Conservation (phyloP, 2,888 invertebrate genomes). For the Escarpia spicata region DNA sequence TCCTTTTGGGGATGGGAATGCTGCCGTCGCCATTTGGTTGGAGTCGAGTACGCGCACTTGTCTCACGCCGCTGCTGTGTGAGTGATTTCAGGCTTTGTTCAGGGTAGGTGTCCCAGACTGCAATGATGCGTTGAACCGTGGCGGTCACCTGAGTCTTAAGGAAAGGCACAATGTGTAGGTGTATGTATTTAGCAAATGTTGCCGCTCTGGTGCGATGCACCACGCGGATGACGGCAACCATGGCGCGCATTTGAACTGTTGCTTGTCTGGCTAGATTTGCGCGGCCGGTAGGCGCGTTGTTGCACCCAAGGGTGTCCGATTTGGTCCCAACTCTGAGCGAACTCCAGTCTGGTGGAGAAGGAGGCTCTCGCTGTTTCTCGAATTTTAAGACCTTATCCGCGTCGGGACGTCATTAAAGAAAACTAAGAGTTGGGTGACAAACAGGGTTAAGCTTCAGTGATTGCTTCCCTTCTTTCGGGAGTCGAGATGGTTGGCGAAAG, state of each 20-base stretch:
- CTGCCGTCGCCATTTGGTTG: conserved; percentile 23
- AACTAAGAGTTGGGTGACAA: too few species aligned
- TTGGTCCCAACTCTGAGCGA: too few species aligned
- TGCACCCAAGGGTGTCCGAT: too few species aligned
- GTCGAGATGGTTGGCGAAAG: too few species aligned
- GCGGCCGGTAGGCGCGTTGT: neutral
- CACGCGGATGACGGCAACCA: conserved; percentile 14
- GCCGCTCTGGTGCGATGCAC: neutral
- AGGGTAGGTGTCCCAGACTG: conserved; percentile 31
- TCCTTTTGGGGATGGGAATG: conserved; percentile 24
- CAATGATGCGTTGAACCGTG: conserved; percentile 27
- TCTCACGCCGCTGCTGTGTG: conserved; percentile 26
- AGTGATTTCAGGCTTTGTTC: conserved; percentile 28
- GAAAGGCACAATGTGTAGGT: conserved; percentile 30
- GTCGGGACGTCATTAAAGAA: too few species aligned
- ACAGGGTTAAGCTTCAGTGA: too few species aligned
- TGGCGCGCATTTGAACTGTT: conserved; percentile 8
- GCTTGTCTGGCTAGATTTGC: neutral
- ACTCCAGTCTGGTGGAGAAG: too few species aligned
- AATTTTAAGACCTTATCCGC: too few species aligned
- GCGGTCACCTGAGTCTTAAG: conserved; percentile 25
- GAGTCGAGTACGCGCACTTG: conserved; percentile 22
- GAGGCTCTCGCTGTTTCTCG: too few species aligned
- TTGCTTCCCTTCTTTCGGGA: too few species aligned
- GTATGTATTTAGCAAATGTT: neutral